Evolutionary conservation across 2,797 vertebrate species (phyloP).

Genomic region (Semaprochilodus insignis): DNA sequence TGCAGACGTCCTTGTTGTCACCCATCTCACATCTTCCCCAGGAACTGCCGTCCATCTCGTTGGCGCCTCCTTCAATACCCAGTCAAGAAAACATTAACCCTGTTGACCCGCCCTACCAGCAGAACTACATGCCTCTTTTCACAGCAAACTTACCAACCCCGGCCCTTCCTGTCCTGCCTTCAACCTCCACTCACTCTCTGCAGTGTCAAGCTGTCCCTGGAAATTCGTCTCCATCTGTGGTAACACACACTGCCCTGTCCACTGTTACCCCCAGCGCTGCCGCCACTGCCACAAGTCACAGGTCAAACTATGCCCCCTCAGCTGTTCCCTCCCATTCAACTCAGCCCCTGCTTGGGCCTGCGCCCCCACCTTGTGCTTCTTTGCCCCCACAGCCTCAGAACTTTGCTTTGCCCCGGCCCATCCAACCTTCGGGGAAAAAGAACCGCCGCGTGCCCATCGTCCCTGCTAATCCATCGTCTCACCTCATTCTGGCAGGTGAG

Average conservation of each 20-base stretch:
- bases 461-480: constrained; percentile 81
- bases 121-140: constrained; percentile 84
- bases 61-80: constrained; percentile 71
- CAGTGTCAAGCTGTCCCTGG: constrained; percentile 66
- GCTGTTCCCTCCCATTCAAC: constrained; percentile 40
- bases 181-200: constrained; percentile 74
- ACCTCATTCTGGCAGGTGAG: constrained; percentile 63
- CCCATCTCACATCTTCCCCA: constrained; percentile 66
- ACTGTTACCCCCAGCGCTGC: constrained; percentile 78
- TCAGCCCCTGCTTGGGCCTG: constrained; percentile 61
- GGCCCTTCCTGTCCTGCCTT: constrained; percentile 62
- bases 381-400: constrained; percentile 66
- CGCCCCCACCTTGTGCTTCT: not conserved
- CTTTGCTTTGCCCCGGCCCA: constrained; percentile 84
- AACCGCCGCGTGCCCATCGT: constrained; percentile 81
- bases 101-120: constrained; percentile 73
- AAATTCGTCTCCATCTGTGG: constrained; percentile 73
- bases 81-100: constrained; percentile 68
- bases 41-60: constrained; percentile 71
- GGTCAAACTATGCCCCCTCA: constrained; percentile 73
- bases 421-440: constrained; percentile 77
- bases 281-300: constrained; percentile 86
- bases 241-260: constrained; percentile 86
- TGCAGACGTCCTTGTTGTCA: constrained; percentile 68
- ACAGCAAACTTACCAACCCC: constrained; percentile 66